These are phyloP conservation scores for Sebastes aleutianus DNA, from an alignment of 2,797 vertebrate genomes.

Conservation along the genomic window DNA sequence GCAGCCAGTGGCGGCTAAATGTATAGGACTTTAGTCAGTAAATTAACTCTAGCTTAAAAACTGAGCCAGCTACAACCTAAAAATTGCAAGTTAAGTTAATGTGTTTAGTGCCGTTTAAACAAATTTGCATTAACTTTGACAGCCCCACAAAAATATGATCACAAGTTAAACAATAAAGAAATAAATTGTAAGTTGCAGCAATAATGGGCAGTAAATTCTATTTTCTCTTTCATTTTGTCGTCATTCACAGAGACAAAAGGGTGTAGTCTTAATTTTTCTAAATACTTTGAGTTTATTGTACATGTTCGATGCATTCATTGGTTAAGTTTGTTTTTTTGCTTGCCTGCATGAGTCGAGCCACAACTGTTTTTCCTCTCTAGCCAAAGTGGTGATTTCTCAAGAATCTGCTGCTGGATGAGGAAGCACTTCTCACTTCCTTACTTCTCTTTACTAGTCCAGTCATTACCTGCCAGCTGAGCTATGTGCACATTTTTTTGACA, in stretches of 20 bases:
- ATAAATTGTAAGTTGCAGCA: not conserved
- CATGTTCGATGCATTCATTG: not conserved
- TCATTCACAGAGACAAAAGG: not conserved
- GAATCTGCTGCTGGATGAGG: not conserved
- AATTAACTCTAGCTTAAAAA: no score
- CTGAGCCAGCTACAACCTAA: no score
- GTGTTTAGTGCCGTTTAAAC: no score
- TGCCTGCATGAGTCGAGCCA: not conserved
- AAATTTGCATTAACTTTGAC: no score
- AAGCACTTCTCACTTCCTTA: not conserved
- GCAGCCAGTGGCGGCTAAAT: no score
- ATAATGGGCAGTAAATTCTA: not conserved
- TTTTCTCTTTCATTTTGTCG: not conserved
- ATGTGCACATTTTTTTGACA: not conserved
- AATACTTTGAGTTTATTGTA: not conserved
- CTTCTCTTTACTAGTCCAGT: not conserved
- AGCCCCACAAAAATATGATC: not conserved
- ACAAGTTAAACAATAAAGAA: not conserved
- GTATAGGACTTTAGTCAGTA: no score
- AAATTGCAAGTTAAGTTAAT: no score
- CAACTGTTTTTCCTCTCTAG: not conserved
- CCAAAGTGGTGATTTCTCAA: not conserved
- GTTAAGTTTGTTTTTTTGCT: not conserved
- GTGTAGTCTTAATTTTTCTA: not conserved
- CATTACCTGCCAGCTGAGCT: not conserved